Conservation (phyloP, 2,113 vertebrate species). For the Stictonetta naevosa region DNA sequence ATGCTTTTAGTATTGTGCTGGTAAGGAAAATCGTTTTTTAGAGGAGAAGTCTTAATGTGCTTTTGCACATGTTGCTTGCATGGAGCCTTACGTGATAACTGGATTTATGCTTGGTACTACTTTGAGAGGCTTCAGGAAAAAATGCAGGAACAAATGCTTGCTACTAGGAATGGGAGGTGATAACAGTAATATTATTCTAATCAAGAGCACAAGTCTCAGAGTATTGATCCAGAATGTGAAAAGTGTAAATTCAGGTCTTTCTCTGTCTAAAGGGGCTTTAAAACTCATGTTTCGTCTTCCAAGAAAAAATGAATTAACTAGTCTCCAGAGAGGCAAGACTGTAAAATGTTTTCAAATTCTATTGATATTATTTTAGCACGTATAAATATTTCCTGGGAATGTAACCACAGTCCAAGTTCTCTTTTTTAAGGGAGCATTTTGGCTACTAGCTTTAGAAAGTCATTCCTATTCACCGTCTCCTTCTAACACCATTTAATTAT, state of each 20-base stretch:
- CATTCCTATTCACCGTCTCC: background rate
- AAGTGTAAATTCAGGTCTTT: background rate
- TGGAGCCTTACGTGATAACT: background rate
- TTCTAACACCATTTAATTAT: background rate
- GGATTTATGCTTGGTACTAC: background rate
- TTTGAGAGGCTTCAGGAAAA: background rate
- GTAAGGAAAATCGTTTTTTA: constrained; percentile 15
- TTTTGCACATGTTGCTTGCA: background rate
- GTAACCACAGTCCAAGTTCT: background rate
- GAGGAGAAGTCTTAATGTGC: background rate
- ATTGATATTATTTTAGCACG: background rate
- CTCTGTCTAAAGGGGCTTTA: background rate
- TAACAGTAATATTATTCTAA: background rate
- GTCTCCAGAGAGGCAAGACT: background rate
- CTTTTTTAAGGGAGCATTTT: background rate
- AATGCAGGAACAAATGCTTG: background rate
- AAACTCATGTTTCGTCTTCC: background rate
- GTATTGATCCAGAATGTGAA: background rate
- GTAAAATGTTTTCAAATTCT: background rate
- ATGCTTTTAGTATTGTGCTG: background rate
- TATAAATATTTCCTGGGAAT: background rate
- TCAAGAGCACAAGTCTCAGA: background rate
- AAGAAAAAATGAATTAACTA: background rate
- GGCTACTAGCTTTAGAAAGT: background rate
- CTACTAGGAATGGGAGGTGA: background rate